Conservation (phyloP, 53 echinoderm and acorn worm genomes). For the Pentamera pediparva region DNA sequence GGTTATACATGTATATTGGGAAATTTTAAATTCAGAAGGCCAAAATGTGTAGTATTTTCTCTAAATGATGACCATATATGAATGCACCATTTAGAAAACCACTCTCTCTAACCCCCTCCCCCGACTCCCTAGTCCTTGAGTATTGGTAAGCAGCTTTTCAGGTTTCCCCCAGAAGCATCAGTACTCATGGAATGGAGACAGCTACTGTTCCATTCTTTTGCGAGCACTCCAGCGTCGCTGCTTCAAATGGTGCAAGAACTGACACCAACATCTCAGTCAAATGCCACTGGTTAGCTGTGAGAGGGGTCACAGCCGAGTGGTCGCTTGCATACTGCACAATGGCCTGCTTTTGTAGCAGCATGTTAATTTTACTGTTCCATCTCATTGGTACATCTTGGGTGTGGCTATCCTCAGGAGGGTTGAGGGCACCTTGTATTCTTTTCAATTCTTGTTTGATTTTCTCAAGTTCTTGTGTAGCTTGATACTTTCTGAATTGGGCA, state of each 20-base stretch:
- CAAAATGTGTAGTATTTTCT: too few species aligned
- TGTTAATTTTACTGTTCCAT: constrained; percentile 13
- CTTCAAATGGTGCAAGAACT: not conserved
- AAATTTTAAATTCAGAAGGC: too few species aligned
- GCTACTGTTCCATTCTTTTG: not conserved
- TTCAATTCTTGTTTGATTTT: too few species aligned
- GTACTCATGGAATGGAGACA: not conserved
- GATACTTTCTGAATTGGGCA: too few species aligned
- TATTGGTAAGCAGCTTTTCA: not conserved
- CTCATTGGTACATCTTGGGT: constrained; percentile 12
- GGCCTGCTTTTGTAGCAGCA: constrained; percentile 13
- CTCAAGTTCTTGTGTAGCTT: too few species aligned
- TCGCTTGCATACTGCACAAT: constrained; percentile 23
- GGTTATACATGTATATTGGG: too few species aligned
- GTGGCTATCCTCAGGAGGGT: not conserved
- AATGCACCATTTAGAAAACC: too few species aligned
- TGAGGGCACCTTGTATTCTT: not conserved
- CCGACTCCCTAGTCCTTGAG: not conserved
- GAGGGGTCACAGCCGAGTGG: not conserved
- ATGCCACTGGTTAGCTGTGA: constrained; percentile 7
- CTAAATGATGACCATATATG: too few species aligned
- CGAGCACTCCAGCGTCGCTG: not conserved
- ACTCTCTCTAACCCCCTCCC: not conserved
- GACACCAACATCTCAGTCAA: not conserved
- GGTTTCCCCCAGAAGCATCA: not conserved